Evolutionary conservation across 1,140 invertebrate genomes (phyloP).

Genomic region (Drosophila oshimai): DNA sequence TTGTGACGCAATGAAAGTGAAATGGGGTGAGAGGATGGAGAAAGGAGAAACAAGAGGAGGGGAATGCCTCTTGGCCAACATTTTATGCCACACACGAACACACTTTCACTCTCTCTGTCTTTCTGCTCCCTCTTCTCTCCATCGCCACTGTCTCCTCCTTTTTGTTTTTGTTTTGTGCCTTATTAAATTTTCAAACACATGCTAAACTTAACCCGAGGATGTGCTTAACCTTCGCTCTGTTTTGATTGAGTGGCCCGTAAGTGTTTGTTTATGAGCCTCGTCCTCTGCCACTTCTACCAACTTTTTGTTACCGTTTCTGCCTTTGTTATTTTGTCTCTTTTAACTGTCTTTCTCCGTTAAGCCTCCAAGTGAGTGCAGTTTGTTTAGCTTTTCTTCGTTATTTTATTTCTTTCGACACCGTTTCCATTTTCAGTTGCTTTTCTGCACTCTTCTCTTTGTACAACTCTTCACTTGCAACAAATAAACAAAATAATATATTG

Average conservation of each 20-base stretch:
- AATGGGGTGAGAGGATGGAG: slow-evolving; percentile 6
- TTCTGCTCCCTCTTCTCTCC: not conserved
- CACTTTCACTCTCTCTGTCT: slow-evolving; percentile 25
- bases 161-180: slow-evolving; percentile 43
- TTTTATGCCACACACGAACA: slow-evolving; percentile 50
- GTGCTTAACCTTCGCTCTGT: slow-evolving; percentile 79
- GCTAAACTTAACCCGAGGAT: slow-evolving; percentile 77
- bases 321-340: slow-evolving; percentile 18
- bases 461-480: slow-evolving; percentile 45
- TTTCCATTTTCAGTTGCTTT: slow-evolving; percentile 46
- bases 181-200: slow-evolving; percentile 80
- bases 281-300: not conserved
- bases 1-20: slow-evolving; percentile 52
- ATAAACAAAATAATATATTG: slow-evolving; percentile 16
- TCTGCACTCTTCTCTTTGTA: slow-evolving; percentile 30
- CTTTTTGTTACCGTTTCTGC: slow-evolving; percentile 1
- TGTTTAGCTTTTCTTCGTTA: slow-evolving; percentile 30
- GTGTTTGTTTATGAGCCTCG: slow-evolving; percentile 69
- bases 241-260: slow-evolving; percentile 74
- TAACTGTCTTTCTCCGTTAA: slow-evolving; percentile 9
- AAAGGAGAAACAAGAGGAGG: not conserved
- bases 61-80: slow-evolving; percentile 39
- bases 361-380: slow-evolving; percentile 42
- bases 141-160: not conserved
- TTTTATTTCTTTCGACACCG: slow-evolving; percentile 37